Conservation (phyloP, 2,113 vertebrate genomes). For the Aegotheles bennettii region DNA sequence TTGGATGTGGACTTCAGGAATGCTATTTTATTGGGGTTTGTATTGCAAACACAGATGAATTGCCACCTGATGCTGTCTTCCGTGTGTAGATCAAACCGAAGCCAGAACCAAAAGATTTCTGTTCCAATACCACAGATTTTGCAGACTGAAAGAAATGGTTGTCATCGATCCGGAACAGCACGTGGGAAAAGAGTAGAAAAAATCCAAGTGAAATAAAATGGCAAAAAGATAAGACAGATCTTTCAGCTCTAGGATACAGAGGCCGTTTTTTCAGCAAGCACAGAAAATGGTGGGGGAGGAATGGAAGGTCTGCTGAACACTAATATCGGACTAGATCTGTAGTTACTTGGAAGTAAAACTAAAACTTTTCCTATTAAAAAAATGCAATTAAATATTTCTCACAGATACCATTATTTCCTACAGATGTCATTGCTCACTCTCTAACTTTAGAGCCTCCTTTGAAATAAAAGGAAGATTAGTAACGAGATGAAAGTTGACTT, state of each 20-base stretch:
- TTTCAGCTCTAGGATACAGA: background rate
- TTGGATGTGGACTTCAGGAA: background rate
- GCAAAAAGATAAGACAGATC: background rate
- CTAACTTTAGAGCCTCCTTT: slow-evolving; percentile 48
- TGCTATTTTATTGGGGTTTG: background rate
- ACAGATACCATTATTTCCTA: background rate
- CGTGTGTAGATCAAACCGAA: background rate
- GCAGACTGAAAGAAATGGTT: background rate
- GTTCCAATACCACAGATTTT: background rate
- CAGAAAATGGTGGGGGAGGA: background rate
- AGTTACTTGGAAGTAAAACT: background rate
- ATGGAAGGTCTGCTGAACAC: background rate
- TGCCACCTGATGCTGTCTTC: background rate
- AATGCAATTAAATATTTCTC: background rate
- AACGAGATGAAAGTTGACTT: slow-evolving; percentile 47
- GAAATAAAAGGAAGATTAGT: slow-evolving; percentile 58
- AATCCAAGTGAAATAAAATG: background rate
- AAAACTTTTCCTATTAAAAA: background rate
- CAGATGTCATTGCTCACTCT: background rate
- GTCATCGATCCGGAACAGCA: background rate
- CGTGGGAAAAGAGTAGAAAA: background rate
- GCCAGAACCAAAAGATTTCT: background rate
- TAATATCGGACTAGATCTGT: background rate
- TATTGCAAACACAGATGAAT: background rate
- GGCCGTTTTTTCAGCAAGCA: background rate